These are phyloP conservation scores for Pachyrhynchus sulphureomaculatus DNA, from an alignment of 1,140 invertebrate species.

Conservation along the genomic window DNA sequence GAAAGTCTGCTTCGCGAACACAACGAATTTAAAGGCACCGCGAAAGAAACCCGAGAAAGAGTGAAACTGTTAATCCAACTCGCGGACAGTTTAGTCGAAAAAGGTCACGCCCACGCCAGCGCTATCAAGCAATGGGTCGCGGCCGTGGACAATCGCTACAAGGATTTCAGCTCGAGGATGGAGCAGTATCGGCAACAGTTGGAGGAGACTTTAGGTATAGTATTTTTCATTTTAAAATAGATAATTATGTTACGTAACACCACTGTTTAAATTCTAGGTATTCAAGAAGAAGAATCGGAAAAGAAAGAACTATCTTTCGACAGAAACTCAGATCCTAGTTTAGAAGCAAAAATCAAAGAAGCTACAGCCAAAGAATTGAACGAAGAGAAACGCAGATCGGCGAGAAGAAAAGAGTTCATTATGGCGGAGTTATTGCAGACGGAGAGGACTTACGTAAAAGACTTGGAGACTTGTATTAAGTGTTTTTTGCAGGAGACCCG, in stretches of 20 bases:
- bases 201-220: slow-evolving; percentile 67
- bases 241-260: too few species aligned
- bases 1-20: slow-evolving; percentile 81
- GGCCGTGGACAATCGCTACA: slow-evolving; percentile 91
- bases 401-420: slow-evolving; percentile 94
- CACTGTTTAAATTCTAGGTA: slow-evolving; percentile 57
- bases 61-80: slow-evolving; percentile 91
- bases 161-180: slow-evolving; percentile 93
- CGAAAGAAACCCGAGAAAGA: slow-evolving; percentile 90
- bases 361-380: slow-evolving; percentile 69
- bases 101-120: slow-evolving; percentile 90
- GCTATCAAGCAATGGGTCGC: slow-evolving; percentile 94
- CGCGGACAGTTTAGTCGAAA: slow-evolving; percentile 92
- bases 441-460: slow-evolving; percentile 97
- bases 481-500: slow-evolving; percentile 86
- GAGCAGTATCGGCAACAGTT: slow-evolving; percentile 81
- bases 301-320: slow-evolving; percentile 68
- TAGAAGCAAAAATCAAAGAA: slow-evolving; percentile 78
- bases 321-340: slow-evolving; percentile 75
- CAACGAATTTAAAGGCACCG: slow-evolving; percentile 87
- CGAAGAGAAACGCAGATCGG: slow-evolving; percentile 91
- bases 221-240: too few species aligned
- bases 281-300: slow-evolving; percentile 58
- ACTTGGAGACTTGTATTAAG: slow-evolving; percentile 92
- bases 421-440: slow-evolving; percentile 98